These are phyloP conservation scores for Sycophaga agraensis DNA, from an alignment of 1,140 invertebrate genomes.

Conservation along the genomic window DNA sequence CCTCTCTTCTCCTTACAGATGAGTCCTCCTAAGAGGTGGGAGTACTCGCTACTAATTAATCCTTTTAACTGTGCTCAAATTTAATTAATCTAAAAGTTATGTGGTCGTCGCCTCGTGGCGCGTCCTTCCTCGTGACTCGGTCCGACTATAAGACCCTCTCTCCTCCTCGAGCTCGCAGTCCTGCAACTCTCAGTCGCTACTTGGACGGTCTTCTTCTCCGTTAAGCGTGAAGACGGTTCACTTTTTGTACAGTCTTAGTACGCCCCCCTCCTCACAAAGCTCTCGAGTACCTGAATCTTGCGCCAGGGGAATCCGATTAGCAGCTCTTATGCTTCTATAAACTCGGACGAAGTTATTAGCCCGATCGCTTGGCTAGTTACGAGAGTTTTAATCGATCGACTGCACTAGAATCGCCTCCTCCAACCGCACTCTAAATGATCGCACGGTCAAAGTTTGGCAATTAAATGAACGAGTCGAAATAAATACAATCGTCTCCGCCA, in stretches of 20 bases:
- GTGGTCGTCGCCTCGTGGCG: constrained; percentile 36
- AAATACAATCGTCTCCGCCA: too few relatives aligned
- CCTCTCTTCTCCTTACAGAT: neutral
- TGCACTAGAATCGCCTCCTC: too few relatives aligned
- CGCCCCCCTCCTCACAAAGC: too few relatives aligned
- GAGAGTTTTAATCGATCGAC: too few relatives aligned
- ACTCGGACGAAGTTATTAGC: neutral
- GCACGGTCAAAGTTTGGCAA: too few relatives aligned
- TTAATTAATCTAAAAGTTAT: constrained; percentile 53
- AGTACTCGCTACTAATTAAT: constrained; percentile 46
- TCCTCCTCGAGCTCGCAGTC: neutral
- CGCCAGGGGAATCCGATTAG: constrained; percentile 4
- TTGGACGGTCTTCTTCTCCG: neutral
- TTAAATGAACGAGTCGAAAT: too few relatives aligned
- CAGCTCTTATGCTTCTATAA: neutral
- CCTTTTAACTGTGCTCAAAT: constrained; percentile 49
- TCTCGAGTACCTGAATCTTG: too few relatives aligned
- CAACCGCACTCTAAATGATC: too few relatives aligned
- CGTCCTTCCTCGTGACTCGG: constrained; percentile 1
- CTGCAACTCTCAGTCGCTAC: neutral
- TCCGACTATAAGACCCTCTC: constrained; percentile 13
- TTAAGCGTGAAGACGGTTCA: too few relatives aligned
- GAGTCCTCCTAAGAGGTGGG: neutral
- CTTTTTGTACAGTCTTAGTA: too few relatives aligned
- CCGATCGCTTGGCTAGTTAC: neutral